Evolutionary conservation across 2,113 vertebrate genomes (phyloP).

Genomic region (Apteryx mantelli): DNA sequence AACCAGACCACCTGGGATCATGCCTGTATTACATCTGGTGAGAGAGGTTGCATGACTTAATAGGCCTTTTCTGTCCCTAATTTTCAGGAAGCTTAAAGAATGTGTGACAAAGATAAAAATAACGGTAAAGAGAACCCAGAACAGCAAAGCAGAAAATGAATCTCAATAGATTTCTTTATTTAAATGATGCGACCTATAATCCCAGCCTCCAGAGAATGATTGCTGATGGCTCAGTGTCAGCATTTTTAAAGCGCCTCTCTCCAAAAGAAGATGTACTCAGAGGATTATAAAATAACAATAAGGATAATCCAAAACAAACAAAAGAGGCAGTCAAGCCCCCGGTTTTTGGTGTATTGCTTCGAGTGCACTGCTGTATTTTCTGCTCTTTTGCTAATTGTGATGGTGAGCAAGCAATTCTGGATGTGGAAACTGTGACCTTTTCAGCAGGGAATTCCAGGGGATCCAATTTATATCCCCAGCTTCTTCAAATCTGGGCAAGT

Average conservation of each 20-base stretch:
- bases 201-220: neutral
- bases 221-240: neutral
- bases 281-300: slow-evolving; percentile 12
- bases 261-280: neutral
- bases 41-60: neutral
- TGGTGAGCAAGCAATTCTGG: neutral
- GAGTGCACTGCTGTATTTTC: neutral
- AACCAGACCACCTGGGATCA: fast-evolving
- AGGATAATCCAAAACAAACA: slow-evolving; percentile 9
- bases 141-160: neutral
- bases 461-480: neutral
- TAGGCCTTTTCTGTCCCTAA: neutral
- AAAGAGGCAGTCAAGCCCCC: neutral
- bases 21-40: neutral
- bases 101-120: neutral
- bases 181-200: neutral
- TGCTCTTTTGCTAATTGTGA: neutral
- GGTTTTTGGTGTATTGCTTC: neutral
- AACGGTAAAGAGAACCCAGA: neutral
- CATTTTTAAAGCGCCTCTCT: neutral
- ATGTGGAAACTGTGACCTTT: neutral
- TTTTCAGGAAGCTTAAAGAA: neutral
- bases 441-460: neutral
- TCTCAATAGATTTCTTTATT: neutral
- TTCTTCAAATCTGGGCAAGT: neutral